These are phyloP conservation scores for Dryobates pubescens DNA, from an alignment of 2,797 vertebrate species.

Conservation along the genomic window DNA sequence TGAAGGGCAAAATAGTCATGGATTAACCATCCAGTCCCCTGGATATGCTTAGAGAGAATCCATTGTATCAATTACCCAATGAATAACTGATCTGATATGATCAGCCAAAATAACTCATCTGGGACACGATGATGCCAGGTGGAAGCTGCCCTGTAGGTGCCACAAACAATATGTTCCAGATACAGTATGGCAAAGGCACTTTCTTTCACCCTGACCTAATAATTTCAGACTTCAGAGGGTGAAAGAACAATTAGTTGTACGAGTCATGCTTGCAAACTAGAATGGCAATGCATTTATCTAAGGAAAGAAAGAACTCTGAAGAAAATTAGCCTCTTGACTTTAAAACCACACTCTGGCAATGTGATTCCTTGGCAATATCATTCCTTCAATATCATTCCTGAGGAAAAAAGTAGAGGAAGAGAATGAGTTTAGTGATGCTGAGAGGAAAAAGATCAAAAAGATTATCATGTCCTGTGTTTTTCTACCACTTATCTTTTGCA, in stretches of 20 bases:
- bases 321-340: conserved; percentile 26
- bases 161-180: background rate
- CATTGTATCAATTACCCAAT: background rate
- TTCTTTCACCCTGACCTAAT: background rate
- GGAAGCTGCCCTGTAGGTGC: background rate
- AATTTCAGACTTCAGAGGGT: background rate
- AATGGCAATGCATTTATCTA: background rate
- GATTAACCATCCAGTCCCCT: background rate
- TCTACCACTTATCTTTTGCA: background rate
- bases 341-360: background rate
- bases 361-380: background rate
- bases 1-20: background rate
- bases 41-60: background rate
- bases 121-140: background rate
- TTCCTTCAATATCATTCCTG: background rate
- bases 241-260: background rate
- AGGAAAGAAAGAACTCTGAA: background rate
- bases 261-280: background rate
- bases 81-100: background rate
- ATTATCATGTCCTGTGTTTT: background rate
- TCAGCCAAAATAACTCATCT: background rate
- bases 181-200: background rate
- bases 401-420: background rate
- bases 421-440: background rate
- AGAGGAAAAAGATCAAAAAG: background rate